Base-by-base conservation (phyloP, 2,797 vertebrate species). In the Threskiornis aethiopicus region DNA sequence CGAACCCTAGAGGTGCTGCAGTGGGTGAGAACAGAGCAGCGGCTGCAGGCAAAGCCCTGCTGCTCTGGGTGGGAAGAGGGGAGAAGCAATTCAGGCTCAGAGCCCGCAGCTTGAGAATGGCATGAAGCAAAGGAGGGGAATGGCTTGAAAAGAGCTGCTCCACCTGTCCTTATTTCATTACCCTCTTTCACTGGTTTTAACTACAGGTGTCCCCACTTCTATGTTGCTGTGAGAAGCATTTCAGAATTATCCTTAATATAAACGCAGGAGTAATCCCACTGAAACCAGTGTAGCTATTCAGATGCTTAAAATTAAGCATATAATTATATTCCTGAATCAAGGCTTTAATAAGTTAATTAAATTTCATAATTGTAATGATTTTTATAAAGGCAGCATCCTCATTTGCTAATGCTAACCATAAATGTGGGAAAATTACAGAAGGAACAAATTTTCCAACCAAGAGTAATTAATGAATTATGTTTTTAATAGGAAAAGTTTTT, bases 21-120 rank as follows among this genome's bases (percentile, higher is more conserved):
- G 16, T 5, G 0, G 0, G 16, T 49, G 52, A 33, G 35, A 20
- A 7, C 1, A 2, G 17, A 25, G 20, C 15, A 31, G 58, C 25
- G n/a, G 25, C 61, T 84, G 47, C 52, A 33, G 79, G n/a, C 11
- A 81, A 31, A 65, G 33, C 33, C 22, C 15, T 33, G 16, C n/a
- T 33, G 35, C 22, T 77, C 69, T 16, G 28, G 3, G 22, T n/a
- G 14, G 69, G 33, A 42, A 41, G 33, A 61, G 11, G 15, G 18
- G 14, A 82, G 26, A 26, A 70, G 22, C 12, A 41, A 78, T 35
- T 28, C 47, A 35, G 41, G 31, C 42, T 69, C 1, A 0, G 46
- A 77, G 26, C 5, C 41, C 54, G 3, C 1, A 4, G 7, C 41
- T 78, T 0, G 0, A 49, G 28, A 51, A n/a, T 17, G 33, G 15